Base-by-base conservation (phyloP, 2,888 invertebrate species). In the Rhogogaster chlorosoma region DNA sequence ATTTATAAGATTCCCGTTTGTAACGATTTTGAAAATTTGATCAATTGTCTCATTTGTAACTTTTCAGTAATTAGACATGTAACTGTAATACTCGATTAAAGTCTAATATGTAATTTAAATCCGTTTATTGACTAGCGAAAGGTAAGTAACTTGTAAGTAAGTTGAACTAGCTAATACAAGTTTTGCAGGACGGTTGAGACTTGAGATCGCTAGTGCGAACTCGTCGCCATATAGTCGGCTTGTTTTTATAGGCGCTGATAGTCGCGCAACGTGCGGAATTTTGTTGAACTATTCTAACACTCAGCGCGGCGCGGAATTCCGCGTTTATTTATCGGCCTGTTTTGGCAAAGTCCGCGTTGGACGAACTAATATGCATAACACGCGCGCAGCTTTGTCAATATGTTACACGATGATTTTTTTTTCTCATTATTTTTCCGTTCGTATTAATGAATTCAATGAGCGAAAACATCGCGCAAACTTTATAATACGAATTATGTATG, bases 201-300 rank as follows among this genome's bases (percentile, higher is more conserved):
- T 70, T 70, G 29, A 32, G 18, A 36, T 70, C 7, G 71, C n/a
- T 12, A n/a, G 71, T 73, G 38, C 71, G 71, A 42, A 73, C 71
- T 22, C 26, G 42, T 73, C 38, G 71, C 36, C 32, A n/a, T 32
- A 53, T 29, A 77, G n/a, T 77, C 29, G 77, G 77, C n/a, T 53
- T 77, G 49, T 77, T 77, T 77, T 53, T 29, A 53, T 38, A 49
- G 45, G n/a, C 5, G 15, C 7, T 18, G 77, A 49, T 32, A 53
- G 77, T 77, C 29, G 53, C 77, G 77, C 49, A 5, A 49, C 29
- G 2, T 32, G 29, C 45, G 49, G 38, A 53, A 77, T 53, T 77
- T 53, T 49, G 32, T 18, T 18, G n/a, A 49, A 77, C 53, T 10
- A 49, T 26, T 53, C 6, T n/a, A 12, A 32, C 15, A 15, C 67